Base-by-base conservation (phyloP, 2,888 invertebrate genomes). In the Chorisops tibialis region DNA sequence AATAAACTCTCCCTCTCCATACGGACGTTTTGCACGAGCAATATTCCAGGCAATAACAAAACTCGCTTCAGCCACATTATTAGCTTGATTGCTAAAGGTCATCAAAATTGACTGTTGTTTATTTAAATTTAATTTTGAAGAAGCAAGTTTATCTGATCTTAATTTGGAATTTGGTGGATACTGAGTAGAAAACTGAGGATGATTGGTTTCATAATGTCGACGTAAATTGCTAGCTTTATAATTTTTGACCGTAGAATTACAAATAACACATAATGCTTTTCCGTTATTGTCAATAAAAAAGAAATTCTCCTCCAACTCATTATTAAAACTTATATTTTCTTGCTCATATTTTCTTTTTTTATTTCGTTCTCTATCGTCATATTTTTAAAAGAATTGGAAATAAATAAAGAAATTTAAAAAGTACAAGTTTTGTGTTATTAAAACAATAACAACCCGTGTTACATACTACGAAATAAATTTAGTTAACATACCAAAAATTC, bases 31-130 rank as follows among this genome's bases (percentile, higher is more conserved):
- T 2, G 22, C 59, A 49, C 59, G 59, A 19, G 39, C 39, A 39
- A 54, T 54, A 54, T 54, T 54, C 59, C n/a, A n/a, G n/a, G n/a
- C n/a, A n/a, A 59, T 47, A 47, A 48, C 47, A 59, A 59, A 59
- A 59, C 43, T 30, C 6, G 43, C 43, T 58, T 43, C 58, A 37
- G 9, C 37, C 37, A 52, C 19, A 2, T 50, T 50, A 30, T 50
- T 43, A 43, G 45, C 45, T n/a, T n/a, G n/a, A n/a, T n/a, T n/a
- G n/a, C n/a, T n/a, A n/a, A n/a, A n/a, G n/a, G n/a, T n/a, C n/a
- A n/a, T n/a, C n/a, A n/a, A n/a, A n/a, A n/a, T n/a, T n/a, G n/a
- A n/a, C n/a, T n/a, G n/a, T n/a, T n/a, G n/a, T n/a, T n/a, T n/a
- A n/a, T n/a, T n/a, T n/a, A n/a, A n/a, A n/a, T n/a, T n/a, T n/a